A percentile compares a stretch with the other conserved stretches of the same genome.
Evolutionary conservation across 2,888 invertebrate genomes (phyloP).

Genomic region (Crioceris asparagi): DNA sequence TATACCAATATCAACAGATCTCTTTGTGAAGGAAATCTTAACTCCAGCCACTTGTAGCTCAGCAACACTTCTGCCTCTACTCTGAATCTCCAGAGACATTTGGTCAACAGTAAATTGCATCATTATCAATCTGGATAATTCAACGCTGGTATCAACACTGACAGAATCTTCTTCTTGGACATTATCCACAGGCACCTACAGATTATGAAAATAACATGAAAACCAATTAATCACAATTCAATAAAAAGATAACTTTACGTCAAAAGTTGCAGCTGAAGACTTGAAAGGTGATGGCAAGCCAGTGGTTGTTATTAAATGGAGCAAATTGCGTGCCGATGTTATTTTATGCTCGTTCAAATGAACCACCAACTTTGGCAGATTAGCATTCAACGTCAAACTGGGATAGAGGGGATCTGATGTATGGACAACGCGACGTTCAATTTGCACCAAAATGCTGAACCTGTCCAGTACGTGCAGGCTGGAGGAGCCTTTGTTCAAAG

Average conservation of each 20-base stretch:
- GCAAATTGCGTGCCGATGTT: constrained; percentile 48
- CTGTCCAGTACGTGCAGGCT: constrained; percentile 66
- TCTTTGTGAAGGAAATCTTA: constrained; percentile 60
- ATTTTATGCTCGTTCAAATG: constrained; percentile 91
- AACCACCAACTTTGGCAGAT: constrained; percentile 74
- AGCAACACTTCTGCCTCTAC: constrained; percentile 78
- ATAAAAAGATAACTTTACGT: constrained; percentile 1
- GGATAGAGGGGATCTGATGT: constrained; percentile 84
- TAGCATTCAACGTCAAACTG: constrained; percentile 70
- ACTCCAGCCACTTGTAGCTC: constrained; percentile 90
- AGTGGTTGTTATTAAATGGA: constrained; percentile 35
- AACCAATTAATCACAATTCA: neutral
- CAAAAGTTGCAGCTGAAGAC: constrained; percentile 25
- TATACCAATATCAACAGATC: constrained; percentile 63
- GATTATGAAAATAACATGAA: neutral
- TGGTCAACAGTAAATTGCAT: constrained; percentile 82
- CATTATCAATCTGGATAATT: constrained; percentile 56
- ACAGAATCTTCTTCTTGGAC: constrained; percentile 38
- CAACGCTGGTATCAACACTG: constrained; percentile 41
- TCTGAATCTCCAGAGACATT: constrained; percentile 78
- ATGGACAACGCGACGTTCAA: constrained; percentile 70
- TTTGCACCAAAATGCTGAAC: constrained; percentile 49
- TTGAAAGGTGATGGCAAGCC: constrained; percentile 40
- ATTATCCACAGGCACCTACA: constrained; percentile 19
- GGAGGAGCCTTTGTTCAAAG: constrained; percentile 71